A percentile compares a stretch with the other conserved stretches of the same genome.
Conservation (phyloP, 1,140 invertebrate species). For the Neuroterus valhalla region DNA sequence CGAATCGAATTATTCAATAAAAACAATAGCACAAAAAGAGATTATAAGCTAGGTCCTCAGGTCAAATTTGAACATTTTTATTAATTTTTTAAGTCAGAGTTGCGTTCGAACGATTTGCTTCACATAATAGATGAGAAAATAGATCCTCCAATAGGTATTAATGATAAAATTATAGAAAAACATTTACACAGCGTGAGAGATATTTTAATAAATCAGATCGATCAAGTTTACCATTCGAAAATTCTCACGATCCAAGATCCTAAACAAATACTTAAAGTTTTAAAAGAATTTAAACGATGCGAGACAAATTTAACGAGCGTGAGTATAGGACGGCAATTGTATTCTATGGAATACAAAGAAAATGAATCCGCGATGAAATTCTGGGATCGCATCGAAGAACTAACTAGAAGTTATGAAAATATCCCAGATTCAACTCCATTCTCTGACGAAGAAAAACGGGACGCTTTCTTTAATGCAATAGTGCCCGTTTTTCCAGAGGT, state of each 20-base stretch:
- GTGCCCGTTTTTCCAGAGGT: conserved; percentile 7
- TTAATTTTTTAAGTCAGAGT: conserved; percentile 41
- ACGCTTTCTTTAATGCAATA: no score
- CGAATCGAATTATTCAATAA: no score
- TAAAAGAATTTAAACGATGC: no score
- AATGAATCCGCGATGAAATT: no score
- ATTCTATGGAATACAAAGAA: no score
- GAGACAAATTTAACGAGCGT: not conserved
- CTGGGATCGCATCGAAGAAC: conserved; percentile 40
- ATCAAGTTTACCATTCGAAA: conserved; percentile 37
- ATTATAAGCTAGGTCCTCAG: conserved; percentile 39
- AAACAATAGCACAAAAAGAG: conserved; percentile 22
- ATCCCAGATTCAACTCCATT: not conserved
- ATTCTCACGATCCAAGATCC: conserved; percentile 43
- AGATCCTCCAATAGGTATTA: conserved; percentile 8
- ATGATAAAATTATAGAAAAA: conserved; percentile 39
- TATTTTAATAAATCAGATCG: not conserved
- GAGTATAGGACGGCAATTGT: no score
- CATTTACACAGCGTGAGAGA: not conserved
- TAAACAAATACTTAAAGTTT: conserved; percentile 31
- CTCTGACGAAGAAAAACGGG: conserved; percentile 33
- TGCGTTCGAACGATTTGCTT: conserved; percentile 37
- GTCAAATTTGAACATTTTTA: conserved; percentile 46
- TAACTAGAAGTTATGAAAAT: conserved; percentile 39
- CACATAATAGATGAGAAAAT: conserved; percentile 32